Evolutionary conservation across 2,797 vertebrate genomes (phyloP).

Genomic region (Babyrousa celebensis): DNA sequence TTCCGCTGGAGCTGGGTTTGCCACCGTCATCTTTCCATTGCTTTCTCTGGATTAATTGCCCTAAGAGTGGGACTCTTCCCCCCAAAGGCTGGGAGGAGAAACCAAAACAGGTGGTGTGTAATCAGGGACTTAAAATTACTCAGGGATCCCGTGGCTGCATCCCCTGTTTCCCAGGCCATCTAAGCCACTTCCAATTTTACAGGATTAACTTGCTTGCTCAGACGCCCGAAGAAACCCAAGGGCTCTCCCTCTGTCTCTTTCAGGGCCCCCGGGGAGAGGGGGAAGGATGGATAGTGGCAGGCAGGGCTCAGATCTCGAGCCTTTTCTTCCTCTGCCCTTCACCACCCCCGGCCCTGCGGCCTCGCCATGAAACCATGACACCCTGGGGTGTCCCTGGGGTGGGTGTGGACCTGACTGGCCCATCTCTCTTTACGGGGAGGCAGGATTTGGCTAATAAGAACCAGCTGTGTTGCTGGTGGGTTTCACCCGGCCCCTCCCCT

Average conservation of each 20-base stretch:
- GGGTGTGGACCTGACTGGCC: neutral
- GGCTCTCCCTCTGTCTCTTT: neutral
- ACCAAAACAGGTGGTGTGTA: slow-evolving; percentile 74
- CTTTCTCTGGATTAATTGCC: slow-evolving; percentile 53
- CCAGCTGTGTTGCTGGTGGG: slow-evolving; percentile 92
- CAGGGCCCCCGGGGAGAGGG: neutral
- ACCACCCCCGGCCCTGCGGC: neutral
- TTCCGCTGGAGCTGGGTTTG: neutral
- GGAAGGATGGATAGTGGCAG: neutral
- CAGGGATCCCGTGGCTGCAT: slow-evolving; percentile 24
- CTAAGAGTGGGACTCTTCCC: slow-evolving; percentile 29
- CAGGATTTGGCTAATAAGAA: slow-evolving; percentile 90
- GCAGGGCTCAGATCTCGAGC: slow-evolving; percentile 40
- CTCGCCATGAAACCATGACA: slow-evolving; percentile 65
- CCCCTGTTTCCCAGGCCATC: slow-evolving; percentile 69
- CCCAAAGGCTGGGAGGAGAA: slow-evolving; percentile 27
- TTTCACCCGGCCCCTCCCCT: slow-evolving; percentile 71
- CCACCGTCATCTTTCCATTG: slow-evolving; percentile 13
- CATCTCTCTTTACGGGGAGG: slow-evolving; percentile 85
- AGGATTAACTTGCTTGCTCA: slow-evolving; percentile 78
- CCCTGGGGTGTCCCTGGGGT: slow-evolving; percentile 68
- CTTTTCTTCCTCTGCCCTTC: slow-evolving; percentile 29
- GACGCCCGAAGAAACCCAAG: slow-evolving; percentile 48
- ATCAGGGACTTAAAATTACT: slow-evolving; percentile 76
- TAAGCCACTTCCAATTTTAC: slow-evolving; percentile 72